Evolutionary conservation across 1,140 invertebrate genomes (phyloP).

Genomic region (Dendroctonus ponderosae): DNA sequence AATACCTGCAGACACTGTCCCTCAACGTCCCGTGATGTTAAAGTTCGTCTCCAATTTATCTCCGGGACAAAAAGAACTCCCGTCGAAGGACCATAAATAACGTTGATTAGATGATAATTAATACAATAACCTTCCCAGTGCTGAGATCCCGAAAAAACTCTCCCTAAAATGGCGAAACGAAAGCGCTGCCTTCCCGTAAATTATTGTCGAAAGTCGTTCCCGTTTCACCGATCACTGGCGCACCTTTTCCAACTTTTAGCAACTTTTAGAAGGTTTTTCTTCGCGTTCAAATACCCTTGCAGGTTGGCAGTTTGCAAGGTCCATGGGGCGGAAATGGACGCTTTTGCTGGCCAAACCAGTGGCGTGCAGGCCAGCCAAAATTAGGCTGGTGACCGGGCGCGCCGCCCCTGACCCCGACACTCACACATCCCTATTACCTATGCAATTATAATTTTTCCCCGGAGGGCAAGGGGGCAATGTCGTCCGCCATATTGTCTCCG

Average conservation of each 20-base stretch:
- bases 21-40: not conserved
- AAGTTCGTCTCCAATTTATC: slow-evolving; percentile 6
- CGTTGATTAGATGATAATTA: slow-evolving; percentile 33
- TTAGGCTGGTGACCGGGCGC: not conserved
- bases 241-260: no score
- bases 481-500: slow-evolving; percentile 53
- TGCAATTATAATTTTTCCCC: slow-evolving; percentile 50
- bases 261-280: no score
- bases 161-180: slow-evolving; percentile 28
- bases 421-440: slow-evolving; percentile 42
- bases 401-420: slow-evolving; percentile 27
- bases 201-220: slow-evolving; percentile 15
- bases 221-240: not conserved
- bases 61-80: not conserved
- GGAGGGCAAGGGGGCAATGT: slow-evolving; percentile 45
- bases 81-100: slow-evolving; percentile 23
- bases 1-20: no score
- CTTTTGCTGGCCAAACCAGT: no score
- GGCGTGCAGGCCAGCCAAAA: no score
- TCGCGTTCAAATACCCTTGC: no score
- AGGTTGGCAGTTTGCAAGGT: no score
- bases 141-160: slow-evolving; percentile 26
- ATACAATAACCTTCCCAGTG: slow-evolving; percentile 27
- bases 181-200: slow-evolving; percentile 28
- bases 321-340: no score